Evolutionary conservation across 1,140 invertebrate genomes (phyloP).

Genomic region (Episyrphus balteatus): DNA sequence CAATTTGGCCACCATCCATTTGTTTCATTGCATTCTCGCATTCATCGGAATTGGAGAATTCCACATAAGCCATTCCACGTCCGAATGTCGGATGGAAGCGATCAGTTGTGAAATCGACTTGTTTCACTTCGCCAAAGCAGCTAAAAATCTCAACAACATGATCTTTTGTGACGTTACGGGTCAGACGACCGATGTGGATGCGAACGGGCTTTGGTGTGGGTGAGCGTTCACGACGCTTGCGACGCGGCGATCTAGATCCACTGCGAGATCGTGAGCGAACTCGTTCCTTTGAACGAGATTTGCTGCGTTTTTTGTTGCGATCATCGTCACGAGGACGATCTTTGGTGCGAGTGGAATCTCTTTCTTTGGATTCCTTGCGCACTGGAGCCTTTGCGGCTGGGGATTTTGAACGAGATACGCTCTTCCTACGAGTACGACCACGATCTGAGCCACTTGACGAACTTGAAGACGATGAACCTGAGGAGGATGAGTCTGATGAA

Average conservation of each 20-base stretch:
- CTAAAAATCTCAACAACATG: conserved; percentile 94
- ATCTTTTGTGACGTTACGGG: conserved; percentile 84
- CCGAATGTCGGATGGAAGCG: conserved; percentile 74
- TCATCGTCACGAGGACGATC: conserved; percentile 3
- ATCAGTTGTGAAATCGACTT: conserved; percentile 81
- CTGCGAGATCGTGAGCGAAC: conserved; percentile 35
- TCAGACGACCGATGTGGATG: conserved; percentile 85
- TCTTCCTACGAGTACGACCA: conserved; percentile 35
- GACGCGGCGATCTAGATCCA: conserved; percentile 41
- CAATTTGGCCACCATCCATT: conserved; percentile 93
- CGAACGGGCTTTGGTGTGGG: conserved; percentile 77
- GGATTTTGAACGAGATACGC: not conserved
- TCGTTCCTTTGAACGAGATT: conserved; percentile 5
- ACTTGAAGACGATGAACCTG: conserved; percentile 45
- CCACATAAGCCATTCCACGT: conserved; percentile 87
- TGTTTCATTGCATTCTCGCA: conserved; percentile 98
- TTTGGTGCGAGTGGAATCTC: not conserved
- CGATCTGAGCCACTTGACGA: conserved; percentile 47
- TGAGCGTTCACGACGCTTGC: conserved; percentile 58
- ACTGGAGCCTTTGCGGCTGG: conserved; percentile 17
- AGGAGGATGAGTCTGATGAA: conserved; percentile 50
- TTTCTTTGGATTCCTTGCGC: conserved; percentile 2
- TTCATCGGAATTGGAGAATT: conserved; percentile 86
- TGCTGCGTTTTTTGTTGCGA: conserved; percentile 1
- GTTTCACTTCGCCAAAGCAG: conserved; percentile 80